phyloP scores from a whole-genome alignment of 2,797 vertebrate species.

The Lateolabrax maculatus region DNA sequence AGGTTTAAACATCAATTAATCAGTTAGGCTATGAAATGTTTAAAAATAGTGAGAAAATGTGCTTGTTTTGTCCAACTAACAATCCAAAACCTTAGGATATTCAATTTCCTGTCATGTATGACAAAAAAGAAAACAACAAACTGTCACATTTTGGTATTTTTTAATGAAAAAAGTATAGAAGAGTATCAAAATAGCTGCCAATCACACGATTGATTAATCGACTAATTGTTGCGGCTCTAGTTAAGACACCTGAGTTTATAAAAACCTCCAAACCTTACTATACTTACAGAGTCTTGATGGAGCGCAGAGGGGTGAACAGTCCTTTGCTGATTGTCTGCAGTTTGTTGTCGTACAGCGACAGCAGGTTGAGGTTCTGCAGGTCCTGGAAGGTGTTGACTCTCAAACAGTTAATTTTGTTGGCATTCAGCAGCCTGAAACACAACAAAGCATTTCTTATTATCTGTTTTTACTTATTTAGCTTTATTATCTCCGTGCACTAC shows the following conservation, averaged over 20 bases:
- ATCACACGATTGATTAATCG: neutral
- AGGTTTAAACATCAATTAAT: neutral
- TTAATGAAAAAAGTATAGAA: too few relatives aligned
- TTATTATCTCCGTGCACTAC: neutral
- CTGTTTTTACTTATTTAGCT: slow-evolving; percentile 3
- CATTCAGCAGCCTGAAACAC: slow-evolving; percentile 92
- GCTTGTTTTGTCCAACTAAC: neutral
- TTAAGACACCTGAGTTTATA: neutral
- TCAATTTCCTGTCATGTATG: neutral
- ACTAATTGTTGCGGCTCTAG: neutral
- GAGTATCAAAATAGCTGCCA: neutral
- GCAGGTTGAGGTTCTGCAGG: slow-evolving; percentile 96
- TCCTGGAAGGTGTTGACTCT: slow-evolving; percentile 98
- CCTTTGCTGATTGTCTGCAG: slow-evolving; percentile 98
- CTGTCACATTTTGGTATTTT: neutral
- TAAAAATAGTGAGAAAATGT: neutral
- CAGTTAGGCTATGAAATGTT: neutral
- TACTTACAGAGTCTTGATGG: slow-evolving; percentile 98
- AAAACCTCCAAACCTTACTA: neutral
- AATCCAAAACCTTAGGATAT: neutral
- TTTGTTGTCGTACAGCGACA: slow-evolving; percentile 99
- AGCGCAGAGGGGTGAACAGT: slow-evolving; percentile 93
- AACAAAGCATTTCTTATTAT: slow-evolving; percentile 12
- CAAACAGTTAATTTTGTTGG: slow-evolving; percentile 99
- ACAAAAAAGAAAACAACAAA: neutral